A percentile compares a stretch with the other conserved stretches of the same genome.
Evolutionary conservation across 2,797 vertebrate species (phyloP).

Genomic region (Ctenochaetus hawaiiensis): DNA sequence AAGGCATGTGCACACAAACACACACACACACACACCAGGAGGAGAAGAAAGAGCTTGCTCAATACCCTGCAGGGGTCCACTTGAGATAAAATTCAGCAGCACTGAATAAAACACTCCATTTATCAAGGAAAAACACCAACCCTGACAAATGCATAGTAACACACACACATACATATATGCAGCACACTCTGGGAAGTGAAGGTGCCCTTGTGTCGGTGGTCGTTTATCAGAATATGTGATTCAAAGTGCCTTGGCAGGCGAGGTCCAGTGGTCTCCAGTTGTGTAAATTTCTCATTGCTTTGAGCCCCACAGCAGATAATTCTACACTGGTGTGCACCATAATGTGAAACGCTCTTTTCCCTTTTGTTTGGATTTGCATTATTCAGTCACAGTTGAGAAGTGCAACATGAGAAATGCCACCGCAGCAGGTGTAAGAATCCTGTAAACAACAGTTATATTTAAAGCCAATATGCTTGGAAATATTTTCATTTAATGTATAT

Average conservation of each 20-base stretch:
- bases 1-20: background rate
- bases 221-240: slow-evolving; percentile 72
- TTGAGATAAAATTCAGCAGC: slow-evolving; percentile 79
- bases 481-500: background rate
- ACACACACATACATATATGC: slow-evolving; percentile 30
- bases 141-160: slow-evolving; percentile 53
- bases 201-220: slow-evolving; percentile 76
- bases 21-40: slow-evolving; percentile 6
- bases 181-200: slow-evolving; percentile 57
- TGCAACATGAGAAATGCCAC: slow-evolving; percentile 11
- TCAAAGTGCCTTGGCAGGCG: slow-evolving; percentile 59
- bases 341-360: slow-evolving; percentile 38
- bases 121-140: slow-evolving; percentile 68
- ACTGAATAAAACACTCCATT: slow-evolving; percentile 74
- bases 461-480: background rate
- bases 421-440: slow-evolving; percentile 22
- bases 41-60: slow-evolving; percentile 48
- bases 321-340: slow-evolving; percentile 15
- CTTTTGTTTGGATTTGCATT: slow-evolving; percentile 48
- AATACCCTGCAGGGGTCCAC: slow-evolving; percentile 64
- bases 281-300: slow-evolving; percentile 54
- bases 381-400: slow-evolving; percentile 18
- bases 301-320: slow-evolving; percentile 50
- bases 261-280: slow-evolving; percentile 35
- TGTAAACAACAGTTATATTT: slow-evolving; percentile 6